Evolutionary conservation across 1,140 invertebrate species (phyloP), one percentile per base, ranked within the genome.

Genomic region (Paracyclopina nana): DNA sequence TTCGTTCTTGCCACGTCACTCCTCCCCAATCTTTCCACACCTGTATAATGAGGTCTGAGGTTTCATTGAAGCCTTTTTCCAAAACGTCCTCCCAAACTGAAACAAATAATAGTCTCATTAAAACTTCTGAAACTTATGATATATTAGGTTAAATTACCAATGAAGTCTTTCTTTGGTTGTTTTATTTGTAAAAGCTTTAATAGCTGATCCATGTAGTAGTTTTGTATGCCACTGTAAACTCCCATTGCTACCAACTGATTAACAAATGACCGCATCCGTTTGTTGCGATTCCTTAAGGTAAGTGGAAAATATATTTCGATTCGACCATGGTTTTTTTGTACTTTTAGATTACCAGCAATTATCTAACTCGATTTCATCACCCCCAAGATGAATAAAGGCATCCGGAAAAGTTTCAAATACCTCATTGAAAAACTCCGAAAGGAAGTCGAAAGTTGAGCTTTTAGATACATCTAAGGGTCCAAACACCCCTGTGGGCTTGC

Each of bases 81-180:
- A 84, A 80, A 0, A 92, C 82, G 67, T 92, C 87, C 67, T 94
- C 83, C 87, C 87, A 94, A 1, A 94, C 80, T 20, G 90, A 71
- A 43, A 78, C 38, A 38, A 50, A n/a, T n/a, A n/a, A n/a, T n/a
- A n/a, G n/a, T n/a, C n/a, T n/a, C n/a, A n/a, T n/a, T n/a, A n/a
- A n/a, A n/a, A n/a, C n/a, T n/a, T n/a, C n/a, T n/a, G n/a, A n/a
- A n/a, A n/a, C n/a, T n/a, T n/a, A n/a, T n/a, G n/a, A n/a, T n/a
- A n/a, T n/a, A n/a, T n/a, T n/a, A n/a, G n/a, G n/a, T n/a, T n/a
- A n/a, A n/a, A n/a, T n/a, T n/a, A n/a, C n/a, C n/a, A n/a, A n/a
- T n/a, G n/a, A n/a, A n/a, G n/a, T n/a, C n/a, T n/a, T n/a, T n/a
- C n/a, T n/a, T n/a, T n/a, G n/a, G n/a, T n/a, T n/a, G n/a, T n/a